Evolutionary conservation across 2,888 invertebrate genomes (phyloP).

Genomic region (Chrysina gloriosa): DNA sequence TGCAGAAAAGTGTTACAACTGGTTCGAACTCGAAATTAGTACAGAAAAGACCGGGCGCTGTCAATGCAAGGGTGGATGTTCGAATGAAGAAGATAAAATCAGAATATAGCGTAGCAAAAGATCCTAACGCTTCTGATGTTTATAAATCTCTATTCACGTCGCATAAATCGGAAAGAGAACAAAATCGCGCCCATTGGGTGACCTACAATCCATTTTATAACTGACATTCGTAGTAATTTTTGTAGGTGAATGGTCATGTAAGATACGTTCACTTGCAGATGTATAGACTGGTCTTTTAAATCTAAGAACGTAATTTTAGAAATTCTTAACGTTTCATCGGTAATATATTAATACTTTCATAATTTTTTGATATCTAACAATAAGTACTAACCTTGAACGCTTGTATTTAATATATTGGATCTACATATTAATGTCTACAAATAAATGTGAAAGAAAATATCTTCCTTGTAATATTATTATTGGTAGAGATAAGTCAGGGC

Average conservation of each 20-base stretch:
- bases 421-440: no score
- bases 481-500: no score
- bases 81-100: conserved; percentile 83
- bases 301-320: no score
- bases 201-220: conserved; percentile 98
- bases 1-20: conserved; percentile 19
- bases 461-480: no score
- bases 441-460: no score
- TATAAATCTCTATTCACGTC: conserved; percentile 96
- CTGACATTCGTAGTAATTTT: conserved; percentile 61
- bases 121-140: conserved; percentile 89
- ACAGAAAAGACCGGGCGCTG: conserved; percentile 51
- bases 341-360: no score
- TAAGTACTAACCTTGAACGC: no score
- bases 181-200: conserved; percentile 95
- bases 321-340: no score
- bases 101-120: conserved; percentile 88
- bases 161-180: conserved; percentile 86
- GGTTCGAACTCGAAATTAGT: conserved; percentile 29
- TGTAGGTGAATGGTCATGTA: background rate
- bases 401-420: no score
- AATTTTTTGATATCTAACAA: no score
- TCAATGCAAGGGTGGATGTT: conserved; percentile 63
- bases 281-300: background rate
- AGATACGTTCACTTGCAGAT: background rate